Base-by-base conservation (phyloP, 2,113 vertebrate species). In the Passer montanus region DNA sequence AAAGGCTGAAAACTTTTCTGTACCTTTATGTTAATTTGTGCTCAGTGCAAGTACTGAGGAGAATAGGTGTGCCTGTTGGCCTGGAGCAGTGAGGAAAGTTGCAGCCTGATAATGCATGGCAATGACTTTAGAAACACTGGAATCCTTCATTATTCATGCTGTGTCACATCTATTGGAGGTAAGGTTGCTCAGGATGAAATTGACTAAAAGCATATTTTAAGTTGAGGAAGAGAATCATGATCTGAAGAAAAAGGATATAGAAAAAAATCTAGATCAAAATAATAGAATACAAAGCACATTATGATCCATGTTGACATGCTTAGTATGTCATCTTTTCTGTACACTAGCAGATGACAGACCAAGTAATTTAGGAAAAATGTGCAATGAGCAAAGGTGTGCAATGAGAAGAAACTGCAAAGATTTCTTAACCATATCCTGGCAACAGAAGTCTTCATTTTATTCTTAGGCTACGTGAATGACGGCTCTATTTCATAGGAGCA, bases 261-360 rank as follows among this genome's bases (percentile, higher is more conserved):
- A 13, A 66, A 84, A 83, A 64, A 77, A 69, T 30, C 23, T 47
- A 64, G 10, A 68, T 21, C 0, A 63, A 28, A 52, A 74, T 52
- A 91, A 55, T 44, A 30, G 1, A 76, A 35, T 11, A 31, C 30
- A 77, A 80, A 56, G 1, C 2, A 16, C 4, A 17, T 35, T 52
- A 26, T 24, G 13, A 55, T 10, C 12, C 24, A 44, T 39, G 43
- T 3, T 43, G 20, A 19, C 17, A 14, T 12, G 3, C 12, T 10
- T 47, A 20, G 8, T 70, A 19, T 22, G 74, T 1, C 4, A 52
- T 55, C 3, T 18, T 47, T 85, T n/a, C 21, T 22, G 6, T 19
- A 31, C 6, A 6, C 6, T n/a, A 43, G 2, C 2, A 1, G 9
- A 30, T 46, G 37, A 59, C 6, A 50, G 27, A 67, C 1, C 6